Evolutionary conservation across 2,113 vertebrate species (phyloP).

Genomic region (Cheilinus undulatus): DNA sequence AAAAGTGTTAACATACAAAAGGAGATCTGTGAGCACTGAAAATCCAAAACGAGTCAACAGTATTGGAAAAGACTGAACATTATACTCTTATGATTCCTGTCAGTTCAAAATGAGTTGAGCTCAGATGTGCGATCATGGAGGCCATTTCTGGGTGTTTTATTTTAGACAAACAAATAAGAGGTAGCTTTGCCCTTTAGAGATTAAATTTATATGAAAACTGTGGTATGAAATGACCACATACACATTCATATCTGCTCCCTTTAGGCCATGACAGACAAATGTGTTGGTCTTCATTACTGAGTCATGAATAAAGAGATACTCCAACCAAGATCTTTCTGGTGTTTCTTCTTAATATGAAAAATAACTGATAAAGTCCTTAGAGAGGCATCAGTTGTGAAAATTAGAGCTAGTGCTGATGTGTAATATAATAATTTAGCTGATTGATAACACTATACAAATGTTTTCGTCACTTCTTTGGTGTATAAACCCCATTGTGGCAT

Average conservation of each 20-base stretch:
- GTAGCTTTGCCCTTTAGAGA: constrained; percentile 54
- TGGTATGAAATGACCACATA: constrained; percentile 1
- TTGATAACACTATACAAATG: no score
- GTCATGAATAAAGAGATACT: constrained; percentile 25
- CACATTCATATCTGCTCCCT: not conserved
- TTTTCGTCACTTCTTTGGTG: no score
- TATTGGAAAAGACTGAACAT: constrained; percentile 2
- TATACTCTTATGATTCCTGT: not conserved
- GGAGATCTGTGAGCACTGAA: constrained; percentile 20
- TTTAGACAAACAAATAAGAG: constrained; percentile 44
- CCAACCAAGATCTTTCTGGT: not conserved
- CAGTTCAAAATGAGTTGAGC: constrained; percentile 25
- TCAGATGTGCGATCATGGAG: constrained; percentile 19
- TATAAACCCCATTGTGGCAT: no score
- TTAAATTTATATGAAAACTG: constrained; percentile 3
- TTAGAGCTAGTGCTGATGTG: no score
- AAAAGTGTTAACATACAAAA: constrained; percentile 64
- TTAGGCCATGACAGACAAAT: not conserved
- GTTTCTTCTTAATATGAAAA: no score
- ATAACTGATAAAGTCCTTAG: no score
- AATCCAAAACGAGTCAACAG: constrained; percentile 17
- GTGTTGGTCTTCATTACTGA: not conserved
- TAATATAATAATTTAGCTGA: no score
- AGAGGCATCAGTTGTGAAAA: no score
- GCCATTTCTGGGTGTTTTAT: not conserved